Conservation (phyloP, 2,113 vertebrate genomes). For the Actenoides lindsayi region DNA sequence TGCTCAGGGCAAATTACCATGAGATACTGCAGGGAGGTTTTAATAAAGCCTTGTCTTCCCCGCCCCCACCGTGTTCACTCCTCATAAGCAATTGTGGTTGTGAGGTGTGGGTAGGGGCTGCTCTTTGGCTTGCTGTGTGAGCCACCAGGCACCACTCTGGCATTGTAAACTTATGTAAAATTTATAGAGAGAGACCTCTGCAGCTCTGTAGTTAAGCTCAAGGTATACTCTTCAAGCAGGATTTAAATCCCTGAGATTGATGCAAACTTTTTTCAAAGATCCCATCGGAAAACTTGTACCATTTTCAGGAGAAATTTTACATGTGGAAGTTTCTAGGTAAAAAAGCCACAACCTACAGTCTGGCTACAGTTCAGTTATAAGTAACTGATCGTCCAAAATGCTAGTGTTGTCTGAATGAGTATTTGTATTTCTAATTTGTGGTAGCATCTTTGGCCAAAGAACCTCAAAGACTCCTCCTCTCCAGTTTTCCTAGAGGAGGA, state of each 20-base stretch:
- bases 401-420: neutral
- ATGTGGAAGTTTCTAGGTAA: neutral
- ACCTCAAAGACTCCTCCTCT: neutral
- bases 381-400: neutral
- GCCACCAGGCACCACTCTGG: conserved; percentile 2
- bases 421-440: neutral
- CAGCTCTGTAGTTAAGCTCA: neutral
- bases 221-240: neutral
- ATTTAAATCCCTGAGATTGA: conserved; percentile 38
- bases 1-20: conserved; percentile 12
- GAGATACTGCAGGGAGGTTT: neutral
- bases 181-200: neutral
- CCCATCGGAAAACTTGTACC: neutral
- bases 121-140: conserved; percentile 2
- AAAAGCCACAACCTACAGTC: neutral
- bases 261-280: neutral
- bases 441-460: neutral
- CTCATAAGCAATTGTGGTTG: neutral
- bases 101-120: neutral
- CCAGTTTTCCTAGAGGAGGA: neutral
- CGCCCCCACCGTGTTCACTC: neutral
- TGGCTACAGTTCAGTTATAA: neutral
- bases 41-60: neutral
- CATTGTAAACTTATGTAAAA: conserved; percentile 24
- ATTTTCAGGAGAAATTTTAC: neutral